Evolutionary conservation across 2,888 invertebrate genomes (phyloP), one percentile per base, ranked within the genome.

Genomic region (Seira musarum): DNA sequence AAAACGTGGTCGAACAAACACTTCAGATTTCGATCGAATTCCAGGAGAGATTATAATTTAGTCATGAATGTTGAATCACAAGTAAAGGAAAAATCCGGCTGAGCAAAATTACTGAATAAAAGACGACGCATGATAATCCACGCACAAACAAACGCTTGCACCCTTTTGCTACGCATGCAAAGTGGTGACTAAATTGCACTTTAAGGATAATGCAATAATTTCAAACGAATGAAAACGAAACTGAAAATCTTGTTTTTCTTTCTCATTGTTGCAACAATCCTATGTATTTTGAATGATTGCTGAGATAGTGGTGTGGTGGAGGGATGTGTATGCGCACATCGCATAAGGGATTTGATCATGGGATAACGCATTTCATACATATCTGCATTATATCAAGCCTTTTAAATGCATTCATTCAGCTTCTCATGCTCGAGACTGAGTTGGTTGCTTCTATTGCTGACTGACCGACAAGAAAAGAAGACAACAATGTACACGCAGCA

Each of bases 101-200:
- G n/a, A n/a, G n/a, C n/a, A n/a, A n/a, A n/a, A n/a, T n/a, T n/a
- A n/a, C n/a, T n/a, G n/a, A n/a, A n/a, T n/a, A n/a, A n/a, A n/a
- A n/a, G n/a, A n/a, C n/a, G n/a, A n/a, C n/a, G n/a, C n/a, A n/a
- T n/a, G n/a, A n/a, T n/a, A n/a, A n/a, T n/a, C n/a, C n/a, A n/a
- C n/a, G n/a, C n/a, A n/a, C n/a, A n/a, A n/a, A n/a, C n/a, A n/a
- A n/a, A n/a, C n/a, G n/a, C n/a, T n/a, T n/a, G n/a, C 76, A 70
- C 70, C 77, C 77, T 70, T 70, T 77, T 77, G 40, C 77, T 77
- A 22, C 66, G 77, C 64, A 49, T 70, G 77, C 70, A 70, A 70
- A 70, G 70, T 49, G 30, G 21, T 57, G 30, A 77, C 77, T 77
- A 63, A 77, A 57, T n/a, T 17, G 15, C 35, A 30, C n/a, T n/a